phyloP scores from a whole-genome alignment of 1,140 invertebrate species.

The Oedothorax gibbosus region DNA sequence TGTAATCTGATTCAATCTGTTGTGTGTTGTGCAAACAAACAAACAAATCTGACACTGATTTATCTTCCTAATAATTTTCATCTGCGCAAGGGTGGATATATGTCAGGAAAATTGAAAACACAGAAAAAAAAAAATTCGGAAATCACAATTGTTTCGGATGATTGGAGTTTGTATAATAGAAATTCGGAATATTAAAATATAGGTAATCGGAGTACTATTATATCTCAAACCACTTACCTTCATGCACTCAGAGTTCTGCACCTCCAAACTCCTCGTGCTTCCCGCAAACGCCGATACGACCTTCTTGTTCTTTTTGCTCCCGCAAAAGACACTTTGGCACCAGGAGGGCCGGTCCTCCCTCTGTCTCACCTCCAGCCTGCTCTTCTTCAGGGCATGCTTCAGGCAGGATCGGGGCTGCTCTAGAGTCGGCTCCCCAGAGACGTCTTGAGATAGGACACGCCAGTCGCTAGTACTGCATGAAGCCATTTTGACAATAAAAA shows the following conservation, averaged over 20 bases:
- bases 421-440: not conserved
- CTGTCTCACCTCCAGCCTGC: not conserved
- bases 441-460: slow-evolving; percentile 1
- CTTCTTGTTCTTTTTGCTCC: slow-evolving; percentile 2
- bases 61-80: too few relatives aligned
- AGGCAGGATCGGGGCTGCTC: slow-evolving; percentile 10
- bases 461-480: not conserved
- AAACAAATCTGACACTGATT: too few relatives aligned
- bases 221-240: slow-evolving; percentile 31
- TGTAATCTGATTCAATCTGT: too few relatives aligned
- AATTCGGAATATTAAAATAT: too few relatives aligned
- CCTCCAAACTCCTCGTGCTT: slow-evolving; percentile 9
- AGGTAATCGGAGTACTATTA: too few relatives aligned
- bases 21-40: too few relatives aligned
- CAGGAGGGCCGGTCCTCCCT: slow-evolving; percentile 23
- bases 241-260: slow-evolving; percentile 31
- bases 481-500: too few relatives aligned
- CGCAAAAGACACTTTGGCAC: slow-evolving; percentile 29
- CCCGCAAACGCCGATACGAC: slow-evolving; percentile 19
- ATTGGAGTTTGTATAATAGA: too few relatives aligned
- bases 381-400: slow-evolving; percentile 7
- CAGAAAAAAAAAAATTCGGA: too few relatives aligned
- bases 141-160: too few relatives aligned
- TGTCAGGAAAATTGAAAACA: too few relatives aligned
- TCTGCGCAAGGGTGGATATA: too few relatives aligned